Evolutionary conservation across 2,888 invertebrate species (phyloP).

Genomic region (Pherbina coryleti): DNA sequence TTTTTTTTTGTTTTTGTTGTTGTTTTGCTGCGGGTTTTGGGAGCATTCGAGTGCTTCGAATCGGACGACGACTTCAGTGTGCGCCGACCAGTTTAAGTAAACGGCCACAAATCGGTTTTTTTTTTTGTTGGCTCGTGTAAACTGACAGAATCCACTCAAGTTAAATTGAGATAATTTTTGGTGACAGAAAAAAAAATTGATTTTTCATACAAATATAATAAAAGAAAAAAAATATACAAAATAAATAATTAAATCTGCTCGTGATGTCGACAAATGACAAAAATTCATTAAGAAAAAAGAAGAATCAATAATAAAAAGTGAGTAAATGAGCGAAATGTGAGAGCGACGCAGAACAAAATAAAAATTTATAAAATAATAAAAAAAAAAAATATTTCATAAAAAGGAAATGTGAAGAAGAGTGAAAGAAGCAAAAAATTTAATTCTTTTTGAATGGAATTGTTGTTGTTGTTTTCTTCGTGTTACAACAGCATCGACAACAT

Average conservation of each 20-base stretch:
- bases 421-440: constrained; percentile 28
- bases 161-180: constrained; percentile 9
- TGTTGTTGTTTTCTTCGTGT: constrained; percentile 41
- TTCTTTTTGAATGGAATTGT: constrained; percentile 8
- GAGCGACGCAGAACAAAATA: constrained; percentile 6
- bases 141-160: constrained; percentile 7
- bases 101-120: constrained; percentile 67
- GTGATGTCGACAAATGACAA: not conserved
- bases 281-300: not conserved
- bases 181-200: not conserved
- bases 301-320: not conserved
- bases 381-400: constrained; percentile 3
- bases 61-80: constrained; percentile 69
- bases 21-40: constrained; percentile 47
- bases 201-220: not conserved
- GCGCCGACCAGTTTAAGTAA: constrained; percentile 70
- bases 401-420: constrained; percentile 1
- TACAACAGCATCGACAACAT: constrained; percentile 20
- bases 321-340: constrained; percentile 9
- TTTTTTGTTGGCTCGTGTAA: constrained; percentile 28
- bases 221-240: not conserved
- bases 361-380: constrained; percentile 41
- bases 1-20: not conserved
- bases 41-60: constrained; percentile 50
- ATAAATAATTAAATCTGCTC: not conserved